Evolutionary conservation across 1,140 invertebrate species (phyloP), one percentile per base, ranked within the genome.

Genomic region (Spodoptera litura): DNA sequence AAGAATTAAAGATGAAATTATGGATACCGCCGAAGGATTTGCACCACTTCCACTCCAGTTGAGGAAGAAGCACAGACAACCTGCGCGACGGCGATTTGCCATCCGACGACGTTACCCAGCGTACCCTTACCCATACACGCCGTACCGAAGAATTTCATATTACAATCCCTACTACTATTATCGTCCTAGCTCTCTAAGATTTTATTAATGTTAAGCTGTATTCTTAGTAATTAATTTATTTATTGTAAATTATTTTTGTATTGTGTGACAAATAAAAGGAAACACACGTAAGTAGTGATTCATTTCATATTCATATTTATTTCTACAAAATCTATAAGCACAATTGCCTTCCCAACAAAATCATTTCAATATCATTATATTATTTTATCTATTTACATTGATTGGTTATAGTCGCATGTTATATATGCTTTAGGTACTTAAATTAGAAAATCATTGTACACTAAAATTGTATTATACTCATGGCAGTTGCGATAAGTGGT

Each of bases 1-100:
- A 15, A 90, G 79, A 68, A 82, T 91, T 61, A 80, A 90, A 35
- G 84, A 89, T 58, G 91, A 94, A 87, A 89, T 93, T 53, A 93
- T 94, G 91, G 88, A 92, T 5, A 90, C 89, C 3, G 93, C 93
- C 12, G 90, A 87, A 3, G 92, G 90, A 20, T 91, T 93, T 51
- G 85, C 90, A 5, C 81, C 81, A 12, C 12, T 90, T 8, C 88
- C 89, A 6, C 85, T 93, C 3, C 12, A n/a, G 13, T 11, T 83
- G 89, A 13, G 86, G 82, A 78, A 89, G 82, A 58, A 80, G 56
- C 83, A 90, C 15, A 89, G 86, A 20, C 79, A 81, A 58, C 75
- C 74, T 25, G 56, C 85, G 5, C 80, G 84, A 8, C 85, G 83
- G 9, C 83, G 83, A 3, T 87, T 86, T 62, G 81, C 85, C n/a